These are phyloP conservation scores for Temnothorax ravouxi DNA, from an alignment of 2,888 invertebrate genomes.

Conservation along the genomic window DNA sequence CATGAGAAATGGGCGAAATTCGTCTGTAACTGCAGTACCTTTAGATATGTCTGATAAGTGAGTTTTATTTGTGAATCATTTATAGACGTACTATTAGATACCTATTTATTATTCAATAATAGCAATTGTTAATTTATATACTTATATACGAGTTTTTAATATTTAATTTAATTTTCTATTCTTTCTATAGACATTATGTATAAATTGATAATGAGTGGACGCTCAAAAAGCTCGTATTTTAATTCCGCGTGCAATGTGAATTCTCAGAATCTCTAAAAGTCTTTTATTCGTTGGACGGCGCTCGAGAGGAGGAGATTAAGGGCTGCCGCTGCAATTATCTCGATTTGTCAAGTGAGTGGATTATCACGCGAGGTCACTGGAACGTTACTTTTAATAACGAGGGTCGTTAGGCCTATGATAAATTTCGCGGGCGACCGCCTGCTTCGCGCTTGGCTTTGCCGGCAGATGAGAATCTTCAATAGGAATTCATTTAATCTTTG, in stretches of 20 bases:
- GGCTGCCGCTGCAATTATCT: constrained; percentile 81
- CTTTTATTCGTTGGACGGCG: constrained; percentile 52
- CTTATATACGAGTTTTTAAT: neutral
- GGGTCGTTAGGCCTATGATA: constrained; percentile 86
- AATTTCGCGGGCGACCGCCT: constrained; percentile 81
- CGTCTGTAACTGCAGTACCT: neutral
- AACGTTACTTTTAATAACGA: constrained; percentile 86
- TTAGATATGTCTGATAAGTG: neutral
- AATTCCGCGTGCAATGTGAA: constrained; percentile 15
- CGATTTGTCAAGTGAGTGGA: constrained; percentile 84
- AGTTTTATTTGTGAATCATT: constrained; percentile 9
- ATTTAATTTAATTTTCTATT: neutral
- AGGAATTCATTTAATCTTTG: constrained; percentile 81
- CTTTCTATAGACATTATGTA: neutral
- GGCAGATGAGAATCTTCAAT: constrained; percentile 70
- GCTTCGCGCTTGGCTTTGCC: constrained; percentile 77
- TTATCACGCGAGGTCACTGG: constrained; percentile 81
- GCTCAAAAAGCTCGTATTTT: constrained; percentile 11
- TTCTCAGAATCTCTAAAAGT: constrained; percentile 6
- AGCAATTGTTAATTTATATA: neutral
- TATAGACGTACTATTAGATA: neutral
- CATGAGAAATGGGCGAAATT: constrained; percentile 3
- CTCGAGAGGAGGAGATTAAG: constrained; percentile 73
- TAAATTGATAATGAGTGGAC: constrained; percentile 17
- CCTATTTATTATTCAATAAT: neutral